Base-by-base conservation (phyloP, 2,888 invertebrate genomes). In the Pyrgus malvae region DNA sequence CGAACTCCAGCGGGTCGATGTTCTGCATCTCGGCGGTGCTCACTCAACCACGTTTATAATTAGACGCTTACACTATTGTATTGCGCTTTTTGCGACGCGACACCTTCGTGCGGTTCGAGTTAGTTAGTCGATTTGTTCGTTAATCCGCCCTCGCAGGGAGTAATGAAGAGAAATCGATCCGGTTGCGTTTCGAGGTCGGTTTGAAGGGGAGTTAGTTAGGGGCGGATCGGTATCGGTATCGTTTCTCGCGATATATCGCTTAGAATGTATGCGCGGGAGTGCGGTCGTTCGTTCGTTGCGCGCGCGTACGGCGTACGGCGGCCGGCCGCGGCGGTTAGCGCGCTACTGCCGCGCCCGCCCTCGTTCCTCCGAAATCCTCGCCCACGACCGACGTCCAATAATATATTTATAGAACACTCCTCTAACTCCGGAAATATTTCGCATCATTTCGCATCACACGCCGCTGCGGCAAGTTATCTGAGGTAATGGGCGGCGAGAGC, bases 1-100 rank as follows among this genome's bases (percentile, higher is more conserved):
- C 95, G 81, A 96, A 94, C 92, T 96, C 96, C 91, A 94, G 93
- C 80, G 95, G 94, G 91, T 96, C 95, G 92, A 95, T 94, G 80
- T 86, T 86, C 83, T 89, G 87, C 87, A 86, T 85, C 69, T 76
- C 77, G 68, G 68, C 76, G 77, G 67, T 77, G 74, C 65, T 79
- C 76, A 74, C 78, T 81, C 81, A 76, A 80, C 76, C 83, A 82
- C 82, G 86, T 80, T 83, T 90, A 89, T 82, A 84, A 86, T 90
- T 89, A 90, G 89, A 83, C 88, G 85, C 84, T 88, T 86, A 86
- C 86, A 82, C 86, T 90, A 88, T 88, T 87, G 88, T 87, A 79
- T 85, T 88, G 89, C 88, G 86, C 88, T 88, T 90, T 89, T 88
- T 88, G 87, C 88, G 89, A 81, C 77, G 83, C 86, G 86, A 84